Conservation (phyloP, 2,888 invertebrate genomes). For the Gymnocheta viridis region DNA sequence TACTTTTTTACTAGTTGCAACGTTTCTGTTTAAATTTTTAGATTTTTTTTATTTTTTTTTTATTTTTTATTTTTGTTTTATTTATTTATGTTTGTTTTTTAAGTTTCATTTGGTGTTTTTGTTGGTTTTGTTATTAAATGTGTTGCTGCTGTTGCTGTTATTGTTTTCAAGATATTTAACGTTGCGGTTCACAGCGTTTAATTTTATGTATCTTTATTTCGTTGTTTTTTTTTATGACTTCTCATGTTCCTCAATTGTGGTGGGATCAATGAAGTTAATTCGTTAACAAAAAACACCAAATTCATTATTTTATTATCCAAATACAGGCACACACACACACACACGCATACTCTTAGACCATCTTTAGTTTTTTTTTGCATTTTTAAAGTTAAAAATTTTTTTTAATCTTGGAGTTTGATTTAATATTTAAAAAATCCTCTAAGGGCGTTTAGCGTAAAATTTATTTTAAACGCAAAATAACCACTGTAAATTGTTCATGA, state of each 20-base stretch:
- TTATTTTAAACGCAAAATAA: constrained; percentile 12
- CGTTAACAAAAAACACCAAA: constrained; percentile 54
- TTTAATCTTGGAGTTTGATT: neutral
- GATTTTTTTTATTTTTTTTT: constrained; percentile 15
- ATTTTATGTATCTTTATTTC: constrained; percentile 63
- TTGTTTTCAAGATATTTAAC: constrained; percentile 65
- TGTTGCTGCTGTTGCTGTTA: constrained; percentile 43
- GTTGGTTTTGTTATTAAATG: constrained; percentile 53
- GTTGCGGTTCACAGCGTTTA: constrained; percentile 69
- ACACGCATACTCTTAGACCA: neutral
- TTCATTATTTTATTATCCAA: constrained; percentile 45
- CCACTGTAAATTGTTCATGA: constrained; percentile 10
- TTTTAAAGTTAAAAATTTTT: neutral
- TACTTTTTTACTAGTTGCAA: constrained; percentile 31
- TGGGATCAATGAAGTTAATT: constrained; percentile 60
- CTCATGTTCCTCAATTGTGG: constrained; percentile 53
- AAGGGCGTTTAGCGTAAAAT: constrained; percentile 21
- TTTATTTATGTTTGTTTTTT: constrained; percentile 38
- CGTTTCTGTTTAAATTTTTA: constrained; percentile 28
- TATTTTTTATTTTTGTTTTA: constrained; percentile 20
- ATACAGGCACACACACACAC: neutral
- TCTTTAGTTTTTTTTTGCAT: constrained; percentile 25
- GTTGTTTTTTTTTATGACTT: constrained; percentile 49
- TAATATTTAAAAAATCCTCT: constrained; percentile 5
- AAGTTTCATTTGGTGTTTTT: constrained; percentile 23